Percentiles rank a stretch among this genome's conserved stretches.
Conservation (phyloP, 1,140 invertebrate genomes). For the Sinella curviseta region DNA sequence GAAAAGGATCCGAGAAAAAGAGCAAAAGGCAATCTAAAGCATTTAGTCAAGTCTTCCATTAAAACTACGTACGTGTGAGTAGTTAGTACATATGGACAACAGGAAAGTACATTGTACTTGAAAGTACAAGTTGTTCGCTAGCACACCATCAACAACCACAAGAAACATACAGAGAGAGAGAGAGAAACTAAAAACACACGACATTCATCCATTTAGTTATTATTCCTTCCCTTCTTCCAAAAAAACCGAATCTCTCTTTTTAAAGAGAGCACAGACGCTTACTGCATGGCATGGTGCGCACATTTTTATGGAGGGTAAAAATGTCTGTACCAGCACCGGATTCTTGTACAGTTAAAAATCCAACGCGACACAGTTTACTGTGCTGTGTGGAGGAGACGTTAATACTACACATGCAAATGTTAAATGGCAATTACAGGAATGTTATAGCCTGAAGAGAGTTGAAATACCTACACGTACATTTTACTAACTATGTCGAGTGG, state of each 20-base stretch:
- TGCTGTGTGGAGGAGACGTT: too few species aligned
- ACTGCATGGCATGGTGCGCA: not conserved
- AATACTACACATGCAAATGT: not conserved
- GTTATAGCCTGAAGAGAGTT: not conserved
- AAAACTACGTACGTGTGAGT: not conserved
- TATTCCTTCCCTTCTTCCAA: not conserved
- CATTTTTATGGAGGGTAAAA: not conserved
- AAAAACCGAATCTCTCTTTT: slow-evolving; percentile 7
- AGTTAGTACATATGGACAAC: not conserved
- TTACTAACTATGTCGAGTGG: not conserved
- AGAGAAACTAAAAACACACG: not conserved
- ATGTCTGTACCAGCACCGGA: not conserved
- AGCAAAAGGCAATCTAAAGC: not conserved
- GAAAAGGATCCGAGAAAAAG: not conserved
- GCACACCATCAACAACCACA: too few species aligned
- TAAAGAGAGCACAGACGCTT: too few species aligned
- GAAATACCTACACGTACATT: slow-evolving; percentile 23
- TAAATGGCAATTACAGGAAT: slow-evolving; percentile 6
- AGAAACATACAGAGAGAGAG: too few species aligned
- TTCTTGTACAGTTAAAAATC: not conserved
- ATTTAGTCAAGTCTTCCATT: not conserved
- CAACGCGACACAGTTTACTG: not conserved
- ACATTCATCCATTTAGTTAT: slow-evolving; percentile 3
- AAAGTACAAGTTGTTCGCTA: not conserved
- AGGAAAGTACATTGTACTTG: too few species aligned